Conservation (phyloP, 1,140 invertebrate species). For the Thrips palmi region DNA sequence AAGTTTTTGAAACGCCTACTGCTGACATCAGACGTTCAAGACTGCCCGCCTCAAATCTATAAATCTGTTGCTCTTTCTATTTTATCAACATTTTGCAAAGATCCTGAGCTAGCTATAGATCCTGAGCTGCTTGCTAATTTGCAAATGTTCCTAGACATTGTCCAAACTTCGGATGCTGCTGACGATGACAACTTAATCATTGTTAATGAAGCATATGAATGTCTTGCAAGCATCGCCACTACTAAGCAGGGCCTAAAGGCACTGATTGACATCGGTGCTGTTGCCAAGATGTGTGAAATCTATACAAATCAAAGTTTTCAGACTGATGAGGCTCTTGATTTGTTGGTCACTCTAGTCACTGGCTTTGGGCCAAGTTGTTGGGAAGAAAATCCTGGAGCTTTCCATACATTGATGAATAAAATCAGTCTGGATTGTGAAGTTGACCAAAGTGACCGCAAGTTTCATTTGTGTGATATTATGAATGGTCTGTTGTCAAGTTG, state of each 20-base stretch:
- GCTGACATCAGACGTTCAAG: conserved; percentile 50
- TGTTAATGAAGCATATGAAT: conserved; percentile 73
- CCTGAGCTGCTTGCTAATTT: conserved; percentile 63
- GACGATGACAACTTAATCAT: conserved; percentile 63
- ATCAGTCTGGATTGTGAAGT: conserved; percentile 71
- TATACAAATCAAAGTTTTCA: conserved; percentile 71
- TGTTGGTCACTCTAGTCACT: conserved; percentile 50
- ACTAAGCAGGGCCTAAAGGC: conserved; percentile 53
- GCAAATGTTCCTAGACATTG: conserved; percentile 62
- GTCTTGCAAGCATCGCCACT: conserved; percentile 56
- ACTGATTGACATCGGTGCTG: conserved; percentile 51
- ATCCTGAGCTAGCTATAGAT: conserved; percentile 56
- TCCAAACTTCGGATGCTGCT: conserved; percentile 56
- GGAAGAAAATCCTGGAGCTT: conserved; percentile 46
- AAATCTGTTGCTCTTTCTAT: conserved; percentile 76
- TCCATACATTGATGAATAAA: conserved; percentile 65
- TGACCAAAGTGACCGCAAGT: conserved; percentile 71
- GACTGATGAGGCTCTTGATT: conserved; percentile 63
- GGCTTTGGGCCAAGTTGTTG: conserved; percentile 50
- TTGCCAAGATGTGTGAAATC: conserved; percentile 64
- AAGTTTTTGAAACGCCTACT: conserved; percentile 64
- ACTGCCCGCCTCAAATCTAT: conserved; percentile 70
- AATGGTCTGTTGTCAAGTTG: conserved; percentile 55
- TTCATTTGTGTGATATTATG: conserved; percentile 60
- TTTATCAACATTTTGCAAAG: conserved; percentile 61